Evolutionary conservation across 2,888 invertebrate genomes (phyloP).

Genomic region (Apotomis turbidana): DNA sequence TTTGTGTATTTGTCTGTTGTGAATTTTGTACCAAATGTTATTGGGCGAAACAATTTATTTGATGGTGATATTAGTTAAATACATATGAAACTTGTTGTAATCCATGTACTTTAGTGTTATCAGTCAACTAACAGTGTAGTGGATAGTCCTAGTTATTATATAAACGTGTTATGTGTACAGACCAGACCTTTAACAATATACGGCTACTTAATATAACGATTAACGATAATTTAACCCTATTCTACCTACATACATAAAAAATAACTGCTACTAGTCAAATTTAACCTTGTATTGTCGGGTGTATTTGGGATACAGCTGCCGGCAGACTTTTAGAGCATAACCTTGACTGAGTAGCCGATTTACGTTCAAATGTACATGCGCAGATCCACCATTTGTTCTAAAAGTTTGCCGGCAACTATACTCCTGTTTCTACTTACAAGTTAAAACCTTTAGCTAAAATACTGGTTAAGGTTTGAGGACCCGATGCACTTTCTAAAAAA

Average conservation of each 20-base stretch:
- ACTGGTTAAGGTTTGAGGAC: too few species aligned
- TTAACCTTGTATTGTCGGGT: background rate
- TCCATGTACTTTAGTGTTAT: constrained; percentile 62
- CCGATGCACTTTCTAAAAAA: too few species aligned
- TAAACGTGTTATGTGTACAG: constrained; percentile 73
- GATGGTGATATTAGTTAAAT: constrained; percentile 76
- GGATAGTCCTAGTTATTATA: constrained; percentile 63
- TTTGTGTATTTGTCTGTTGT: constrained; percentile 65
- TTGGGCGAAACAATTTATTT: constrained; percentile 65
- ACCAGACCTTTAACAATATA: constrained; percentile 74
- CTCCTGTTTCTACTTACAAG: too few species aligned
- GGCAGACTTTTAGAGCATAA: too few species aligned
- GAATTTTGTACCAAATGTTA: constrained; percentile 65
- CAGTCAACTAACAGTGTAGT: constrained; percentile 58
- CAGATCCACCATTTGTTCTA: too few species aligned
- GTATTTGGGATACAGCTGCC: too few species aligned
- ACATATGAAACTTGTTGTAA: constrained; percentile 65
- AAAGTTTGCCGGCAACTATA: too few species aligned
- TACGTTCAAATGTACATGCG: too few species aligned
- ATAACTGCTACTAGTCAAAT: background rate
- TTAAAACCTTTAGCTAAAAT: too few species aligned
- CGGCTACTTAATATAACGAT: constrained; percentile 66
- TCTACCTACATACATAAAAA: background rate
- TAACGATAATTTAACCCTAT: constrained; percentile 45
- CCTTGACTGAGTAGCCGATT: too few species aligned